These are phyloP conservation scores for Mus spretus DNA, from an alignment of 2,797 vertebrate species.

Conservation along the genomic window DNA sequence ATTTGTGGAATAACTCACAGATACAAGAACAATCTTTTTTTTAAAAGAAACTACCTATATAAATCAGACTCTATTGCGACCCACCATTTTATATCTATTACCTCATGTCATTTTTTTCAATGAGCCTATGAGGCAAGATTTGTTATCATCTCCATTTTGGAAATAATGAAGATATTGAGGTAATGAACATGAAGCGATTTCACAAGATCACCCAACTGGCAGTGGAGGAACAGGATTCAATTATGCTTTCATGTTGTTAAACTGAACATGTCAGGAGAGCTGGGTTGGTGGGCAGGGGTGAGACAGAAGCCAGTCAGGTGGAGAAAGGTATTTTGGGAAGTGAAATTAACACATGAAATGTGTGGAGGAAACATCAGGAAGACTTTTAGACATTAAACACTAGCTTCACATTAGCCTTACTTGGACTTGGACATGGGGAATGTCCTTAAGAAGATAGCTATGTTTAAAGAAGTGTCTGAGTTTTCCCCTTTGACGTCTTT, in stretches of 20 bases:
- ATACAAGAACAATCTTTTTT: neutral
- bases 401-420: neutral
- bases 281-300: neutral
- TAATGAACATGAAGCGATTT: neutral
- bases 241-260: neutral
- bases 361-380: neutral
- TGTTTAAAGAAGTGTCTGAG: conserved; percentile 1
- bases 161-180: neutral
- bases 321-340: neutral
- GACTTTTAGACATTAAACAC: neutral
- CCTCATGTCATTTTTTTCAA: neutral
- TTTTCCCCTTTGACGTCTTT: neutral
- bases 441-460: neutral
- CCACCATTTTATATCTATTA: neutral
- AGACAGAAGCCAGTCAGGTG: neutral
- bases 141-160: neutral
- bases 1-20: neutral
- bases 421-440: neutral
- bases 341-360: neutral
- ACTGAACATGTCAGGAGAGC: neutral
- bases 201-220: neutral
- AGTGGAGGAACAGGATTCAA: neutral
- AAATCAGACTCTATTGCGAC: neutral
- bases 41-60: neutral
- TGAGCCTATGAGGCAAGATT: neutral